A percentile compares a stretch with the other conserved stretches of the same genome.
Evolutionary conservation across 2,797 vertebrate species (phyloP).

Genomic region (Huso huso): DNA sequence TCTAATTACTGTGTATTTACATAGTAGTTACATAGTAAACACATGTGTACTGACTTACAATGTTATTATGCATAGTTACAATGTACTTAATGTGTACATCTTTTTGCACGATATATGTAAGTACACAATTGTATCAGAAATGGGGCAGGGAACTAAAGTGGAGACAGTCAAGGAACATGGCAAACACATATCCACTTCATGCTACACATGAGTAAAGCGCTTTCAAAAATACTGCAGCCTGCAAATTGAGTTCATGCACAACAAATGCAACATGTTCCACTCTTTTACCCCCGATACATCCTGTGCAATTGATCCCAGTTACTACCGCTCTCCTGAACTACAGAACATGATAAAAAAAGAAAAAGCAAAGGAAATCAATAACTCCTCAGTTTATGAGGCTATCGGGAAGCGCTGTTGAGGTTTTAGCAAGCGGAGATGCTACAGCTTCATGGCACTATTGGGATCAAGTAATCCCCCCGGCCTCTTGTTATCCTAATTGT

Average conservation of each 20-base stretch:
- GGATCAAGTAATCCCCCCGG: slow-evolving; percentile 16
- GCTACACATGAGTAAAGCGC: slow-evolving; percentile 17
- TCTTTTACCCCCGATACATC: slow-evolving; percentile 27
- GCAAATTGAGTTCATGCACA: slow-evolving; percentile 38
- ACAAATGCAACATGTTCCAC: slow-evolving; percentile 38
- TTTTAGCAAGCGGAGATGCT: slow-evolving; percentile 32
- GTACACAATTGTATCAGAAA: too few relatives aligned
- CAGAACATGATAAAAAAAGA: slow-evolving; percentile 16
- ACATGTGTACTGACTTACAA: too few relatives aligned
- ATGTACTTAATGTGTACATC: too few relatives aligned
- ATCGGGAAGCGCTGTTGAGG: slow-evolving; percentile 14
- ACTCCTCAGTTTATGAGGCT: slow-evolving; percentile 34
- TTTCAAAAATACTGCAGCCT: slow-evolving; percentile 28
- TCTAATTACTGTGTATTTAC: too few relatives aligned
- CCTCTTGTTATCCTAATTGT: slow-evolving; percentile 31
- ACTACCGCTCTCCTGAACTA: slow-evolving; percentile 20
- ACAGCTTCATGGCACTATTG: slow-evolving; percentile 14
- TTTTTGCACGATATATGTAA: too few relatives aligned
- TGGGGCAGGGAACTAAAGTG: too few relatives aligned
- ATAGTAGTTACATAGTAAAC: too few relatives aligned
- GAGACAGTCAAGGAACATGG: too few relatives aligned
- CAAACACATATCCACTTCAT: background rate
- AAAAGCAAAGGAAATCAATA: slow-evolving; percentile 24
- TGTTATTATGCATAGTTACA: too few relatives aligned
- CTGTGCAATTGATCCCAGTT: slow-evolving; percentile 33